phyloP scores from a whole-genome alignment of 1,140 invertebrate species.

The Brachionus rubens region DNA sequence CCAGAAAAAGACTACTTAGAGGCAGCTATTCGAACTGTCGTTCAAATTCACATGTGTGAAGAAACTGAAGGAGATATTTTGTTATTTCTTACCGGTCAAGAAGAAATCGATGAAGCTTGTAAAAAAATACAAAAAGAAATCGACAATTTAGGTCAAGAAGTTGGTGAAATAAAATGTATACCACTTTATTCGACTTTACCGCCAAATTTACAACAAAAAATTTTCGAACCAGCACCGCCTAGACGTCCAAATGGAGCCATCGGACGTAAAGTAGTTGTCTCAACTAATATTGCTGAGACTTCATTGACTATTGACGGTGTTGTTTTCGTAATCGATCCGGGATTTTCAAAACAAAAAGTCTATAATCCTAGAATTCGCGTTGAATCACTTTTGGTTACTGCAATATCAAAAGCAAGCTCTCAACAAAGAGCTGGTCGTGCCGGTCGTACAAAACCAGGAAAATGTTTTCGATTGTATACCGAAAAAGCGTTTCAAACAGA shows the following conservation, averaged over 20 bases:
- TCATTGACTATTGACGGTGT: slow-evolving; percentile 98
- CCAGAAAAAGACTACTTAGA: slow-evolving; percentile 97
- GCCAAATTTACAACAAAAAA: slow-evolving; percentile 92
- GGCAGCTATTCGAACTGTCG: slow-evolving; percentile 94
- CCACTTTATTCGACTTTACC: slow-evolving; percentile 96
- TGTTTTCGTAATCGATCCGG: slow-evolving; percentile 99
- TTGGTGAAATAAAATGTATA: slow-evolving; percentile 95
- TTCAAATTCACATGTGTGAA: slow-evolving; percentile 99
- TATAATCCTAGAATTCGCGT: slow-evolving; percentile 95
- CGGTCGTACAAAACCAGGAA: slow-evolving; percentile 90
- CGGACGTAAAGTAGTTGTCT: slow-evolving; percentile 89
- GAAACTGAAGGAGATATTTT: slow-evolving; percentile 83
- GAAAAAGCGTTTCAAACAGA: slow-evolving; percentile 97
- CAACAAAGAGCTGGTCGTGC: slow-evolving; percentile 95
- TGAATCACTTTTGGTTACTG: slow-evolving; percentile 92
- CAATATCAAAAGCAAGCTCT: slow-evolving; percentile 98
- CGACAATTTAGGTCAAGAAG: slow-evolving; percentile 90
- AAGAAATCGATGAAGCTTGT: slow-evolving; percentile 99
- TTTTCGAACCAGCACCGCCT: slow-evolving; percentile 88
- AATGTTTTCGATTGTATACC: slow-evolving; percentile 96
- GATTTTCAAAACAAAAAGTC: slow-evolving; percentile 98
- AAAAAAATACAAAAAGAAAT: slow-evolving; percentile 94
- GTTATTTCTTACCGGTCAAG: slow-evolving; percentile 88
- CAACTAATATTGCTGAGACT: slow-evolving; percentile 98
- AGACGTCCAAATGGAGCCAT: slow-evolving; percentile 88